phyloP scores from a whole-genome alignment of 2,113 vertebrate genomes.

The Donacobius atricapilla region DNA sequence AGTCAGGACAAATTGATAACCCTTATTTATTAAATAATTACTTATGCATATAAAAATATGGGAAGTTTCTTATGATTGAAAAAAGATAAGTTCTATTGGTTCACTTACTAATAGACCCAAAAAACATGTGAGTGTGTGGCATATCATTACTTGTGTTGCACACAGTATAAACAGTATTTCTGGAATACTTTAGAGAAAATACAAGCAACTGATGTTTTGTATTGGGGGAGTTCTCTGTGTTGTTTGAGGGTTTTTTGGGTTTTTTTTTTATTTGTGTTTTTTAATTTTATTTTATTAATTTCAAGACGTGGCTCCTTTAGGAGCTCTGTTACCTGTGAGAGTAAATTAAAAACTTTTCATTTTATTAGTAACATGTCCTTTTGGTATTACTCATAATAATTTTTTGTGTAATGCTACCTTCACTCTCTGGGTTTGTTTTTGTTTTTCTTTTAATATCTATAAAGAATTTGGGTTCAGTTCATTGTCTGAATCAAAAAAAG shows the following conservation, averaged over 20 bases:
- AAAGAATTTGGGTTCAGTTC: not conserved
- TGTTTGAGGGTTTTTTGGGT: fast-evolving
- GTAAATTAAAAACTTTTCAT: not conserved
- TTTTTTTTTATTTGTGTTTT: not conserved
- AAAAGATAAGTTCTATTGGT: not conserved
- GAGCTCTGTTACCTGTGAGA: not conserved
- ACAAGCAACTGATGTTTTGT: not conserved
- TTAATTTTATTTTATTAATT: not conserved
- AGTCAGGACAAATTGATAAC: not conserved
- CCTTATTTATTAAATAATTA: not conserved
- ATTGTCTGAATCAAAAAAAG: not conserved
- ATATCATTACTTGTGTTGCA: not conserved
- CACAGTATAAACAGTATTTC: not conserved
- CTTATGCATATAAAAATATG: not conserved
- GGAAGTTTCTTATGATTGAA: not conserved
- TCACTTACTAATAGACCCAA: not conserved
- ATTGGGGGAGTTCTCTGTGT: not conserved
- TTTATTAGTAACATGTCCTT: not conserved
- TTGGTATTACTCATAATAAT: not conserved
- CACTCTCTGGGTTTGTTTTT: not conserved
- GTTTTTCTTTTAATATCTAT: not conserved
- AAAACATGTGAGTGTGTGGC: not conserved
- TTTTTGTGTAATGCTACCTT: not conserved
- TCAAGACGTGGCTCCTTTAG: not conserved
- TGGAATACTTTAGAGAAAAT: not conserved